phyloP scores from a whole-genome alignment of 2,888 invertebrate species.

The Heliothis peltigera region DNA sequence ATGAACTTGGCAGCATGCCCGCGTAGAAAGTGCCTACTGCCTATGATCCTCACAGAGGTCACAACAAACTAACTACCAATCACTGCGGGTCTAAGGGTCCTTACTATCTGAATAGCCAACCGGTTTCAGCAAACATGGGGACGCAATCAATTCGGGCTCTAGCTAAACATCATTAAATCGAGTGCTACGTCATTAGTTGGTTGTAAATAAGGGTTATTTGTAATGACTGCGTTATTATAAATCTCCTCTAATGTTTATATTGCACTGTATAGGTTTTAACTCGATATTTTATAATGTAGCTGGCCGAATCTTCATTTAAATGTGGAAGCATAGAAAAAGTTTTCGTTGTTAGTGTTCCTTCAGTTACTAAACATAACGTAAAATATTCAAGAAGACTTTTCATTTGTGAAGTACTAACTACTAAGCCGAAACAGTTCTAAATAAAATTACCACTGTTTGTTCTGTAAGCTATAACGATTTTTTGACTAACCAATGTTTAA shows the following conservation, averaged over 20 bases:
- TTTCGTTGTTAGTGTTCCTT: too few relatives aligned
- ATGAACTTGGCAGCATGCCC: constrained; percentile 27
- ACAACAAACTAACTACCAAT: constrained; percentile 63
- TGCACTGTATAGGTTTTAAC: too few relatives aligned
- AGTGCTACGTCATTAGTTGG: constrained; percentile 45
- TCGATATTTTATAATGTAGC: too few relatives aligned
- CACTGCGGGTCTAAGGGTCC: constrained; percentile 28
- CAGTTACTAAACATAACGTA: too few relatives aligned
- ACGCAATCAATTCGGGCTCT: constrained; percentile 64
- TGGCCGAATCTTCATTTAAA: too few relatives aligned
- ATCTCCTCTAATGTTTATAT: background rate
- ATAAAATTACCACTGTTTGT: too few relatives aligned
- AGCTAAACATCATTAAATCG: constrained; percentile 62
- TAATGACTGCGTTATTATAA: background rate
- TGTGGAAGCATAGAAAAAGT: too few relatives aligned
- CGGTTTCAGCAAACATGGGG: constrained; percentile 63
- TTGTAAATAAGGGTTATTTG: constrained; percentile 38
- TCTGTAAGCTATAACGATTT: too few relatives aligned
- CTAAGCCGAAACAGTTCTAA: too few relatives aligned
- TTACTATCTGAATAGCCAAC: constrained; percentile 59
- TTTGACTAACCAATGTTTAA: too few relatives aligned
- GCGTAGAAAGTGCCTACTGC: constrained; percentile 16
- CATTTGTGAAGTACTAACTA: too few relatives aligned
- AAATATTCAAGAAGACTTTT: too few relatives aligned
- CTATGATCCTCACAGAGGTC: constrained; percentile 33